Evolutionary conservation across 2,113 vertebrate species (phyloP), one percentile per base, ranked within the genome.

Genomic region (Phycodurus eques): DNA sequence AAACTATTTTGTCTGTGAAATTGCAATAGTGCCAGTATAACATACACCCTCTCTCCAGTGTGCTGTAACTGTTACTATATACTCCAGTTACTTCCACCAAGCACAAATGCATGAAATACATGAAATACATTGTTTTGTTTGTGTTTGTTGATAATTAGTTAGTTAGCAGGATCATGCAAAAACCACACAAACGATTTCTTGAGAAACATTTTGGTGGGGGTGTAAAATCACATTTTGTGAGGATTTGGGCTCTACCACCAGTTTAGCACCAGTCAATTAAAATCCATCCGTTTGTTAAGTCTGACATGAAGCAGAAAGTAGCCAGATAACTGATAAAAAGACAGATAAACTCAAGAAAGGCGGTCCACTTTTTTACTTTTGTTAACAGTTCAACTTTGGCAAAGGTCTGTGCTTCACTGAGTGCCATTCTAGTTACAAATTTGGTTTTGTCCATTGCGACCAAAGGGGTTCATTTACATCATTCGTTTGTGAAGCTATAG

Each of bases 1-100:
- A 87, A 86, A 86, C 80, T 92, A 92, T 93, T 93, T 91, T 92
- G 88, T 90, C 84, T 90, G 86, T 85, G 85, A 88, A 88, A 76
- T 75, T 62, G 88, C 83, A 74, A 78, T 87, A 70, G 67, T 86
- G 81, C 86, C 84, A 82, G 53, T 56, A 56, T 71, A 83, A 76
- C 65, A 72, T 47, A 63, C 76, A 57, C 33, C 64, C 35, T 63
- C 43, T 60, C 68, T 72, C 53, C 62, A 44, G 17, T 56, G 57
- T 39, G 61, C 67, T 54, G 44, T 70, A 61, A 72, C 43, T 27
- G 22, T 62, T 74, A 39, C 2, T 39, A 6, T 39, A 35, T 42
- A 46, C 47, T 53, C 20, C 51, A 35, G 35, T 42, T 42, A 42
- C 61, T 39, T 62, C 51, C 8, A 39, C 6, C 60, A 39, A 43